Evolutionary conservation across 2,888 invertebrate species (phyloP).

Genomic region (Drosophila atroscutellata): DNA sequence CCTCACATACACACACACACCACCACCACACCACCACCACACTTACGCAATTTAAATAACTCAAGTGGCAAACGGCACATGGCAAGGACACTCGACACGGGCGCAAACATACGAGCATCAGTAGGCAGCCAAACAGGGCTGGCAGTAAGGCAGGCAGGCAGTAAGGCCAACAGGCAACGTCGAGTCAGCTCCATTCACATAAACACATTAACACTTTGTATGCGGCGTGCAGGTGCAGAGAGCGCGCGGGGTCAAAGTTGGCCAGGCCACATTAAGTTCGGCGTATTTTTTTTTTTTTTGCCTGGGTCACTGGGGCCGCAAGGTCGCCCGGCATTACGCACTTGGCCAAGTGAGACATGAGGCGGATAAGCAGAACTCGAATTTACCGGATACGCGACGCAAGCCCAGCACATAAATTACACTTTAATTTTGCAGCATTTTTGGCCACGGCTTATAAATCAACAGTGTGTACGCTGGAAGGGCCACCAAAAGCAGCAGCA

Average conservation of each 20-base stretch:
- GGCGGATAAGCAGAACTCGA: conserved; percentile 66
- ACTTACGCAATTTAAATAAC: conserved; percentile 77
- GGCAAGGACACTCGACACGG: conserved; percentile 63
- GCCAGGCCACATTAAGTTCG: conserved; percentile 68
- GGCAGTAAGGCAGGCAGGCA: neutral
- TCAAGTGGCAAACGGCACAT: conserved; percentile 71
- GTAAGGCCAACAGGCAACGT: conserved; percentile 34
- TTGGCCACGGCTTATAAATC: conserved; percentile 84
- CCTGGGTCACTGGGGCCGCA: conserved; percentile 48
- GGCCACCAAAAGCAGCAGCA: conserved; percentile 6
- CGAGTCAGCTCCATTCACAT: conserved; percentile 59
- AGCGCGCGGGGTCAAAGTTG: conserved; percentile 61
- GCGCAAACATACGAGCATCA: conserved; percentile 46
- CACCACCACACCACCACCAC: conserved; percentile 35
- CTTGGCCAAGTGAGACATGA: conserved; percentile 60
- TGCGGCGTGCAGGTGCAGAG: conserved; percentile 43
- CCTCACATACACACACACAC: neutral
- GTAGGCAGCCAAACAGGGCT: conserved; percentile 17
- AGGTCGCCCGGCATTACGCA: conserved; percentile 71
- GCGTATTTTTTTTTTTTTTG: neutral
- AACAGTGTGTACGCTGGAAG: conserved; percentile 56
- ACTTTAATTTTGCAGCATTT: conserved; percentile 83
- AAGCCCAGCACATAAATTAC: conserved; percentile 82
- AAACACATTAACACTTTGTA: conserved; percentile 77
- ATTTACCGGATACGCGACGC: conserved; percentile 46